Conservation (phyloP, 23 tunicate species). For the Diplosoma virens region DNA sequence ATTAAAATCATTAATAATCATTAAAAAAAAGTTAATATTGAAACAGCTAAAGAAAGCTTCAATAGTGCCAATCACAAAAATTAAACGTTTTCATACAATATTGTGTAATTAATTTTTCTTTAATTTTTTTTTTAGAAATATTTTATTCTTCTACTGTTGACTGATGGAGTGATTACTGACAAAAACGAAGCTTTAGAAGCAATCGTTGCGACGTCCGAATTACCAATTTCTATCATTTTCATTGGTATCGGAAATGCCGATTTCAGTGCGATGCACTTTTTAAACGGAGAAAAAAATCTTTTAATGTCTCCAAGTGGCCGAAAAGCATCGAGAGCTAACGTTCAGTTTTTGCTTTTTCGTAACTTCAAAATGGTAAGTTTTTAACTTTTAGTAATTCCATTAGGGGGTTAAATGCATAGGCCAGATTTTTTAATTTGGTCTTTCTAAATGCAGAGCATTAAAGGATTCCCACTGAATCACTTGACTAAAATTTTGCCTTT, state of each 20-base stretch:
- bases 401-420: no score
- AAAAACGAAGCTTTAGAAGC: slow-evolving; percentile 59
- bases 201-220: slow-evolving; percentile 54
- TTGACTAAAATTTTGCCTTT: no score
- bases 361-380: slow-evolving; percentile 58
- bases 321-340: slow-evolving; percentile 47
- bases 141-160: slow-evolving; percentile 61
- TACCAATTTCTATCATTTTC: slow-evolving; percentile 80
- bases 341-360: slow-evolving; percentile 81
- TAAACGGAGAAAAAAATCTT: slow-evolving; percentile 66
- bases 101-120: no score
- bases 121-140: slow-evolving; percentile 47
- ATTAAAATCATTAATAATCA: no score
- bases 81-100: no score
- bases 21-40: no score
- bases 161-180: slow-evolving; percentile 84
- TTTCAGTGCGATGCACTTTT: slow-evolving; percentile 73
- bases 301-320: slow-evolving; percentile 33
- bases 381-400: neutral
- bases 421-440: no score
- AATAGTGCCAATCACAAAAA: no score
- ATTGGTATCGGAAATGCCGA: slow-evolving; percentile 77
- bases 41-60: no score
- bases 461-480: no score
- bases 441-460: no score